Evolutionary conservation across 2,797 vertebrate genomes (phyloP).

Genomic region (Botia almorhae): DNA sequence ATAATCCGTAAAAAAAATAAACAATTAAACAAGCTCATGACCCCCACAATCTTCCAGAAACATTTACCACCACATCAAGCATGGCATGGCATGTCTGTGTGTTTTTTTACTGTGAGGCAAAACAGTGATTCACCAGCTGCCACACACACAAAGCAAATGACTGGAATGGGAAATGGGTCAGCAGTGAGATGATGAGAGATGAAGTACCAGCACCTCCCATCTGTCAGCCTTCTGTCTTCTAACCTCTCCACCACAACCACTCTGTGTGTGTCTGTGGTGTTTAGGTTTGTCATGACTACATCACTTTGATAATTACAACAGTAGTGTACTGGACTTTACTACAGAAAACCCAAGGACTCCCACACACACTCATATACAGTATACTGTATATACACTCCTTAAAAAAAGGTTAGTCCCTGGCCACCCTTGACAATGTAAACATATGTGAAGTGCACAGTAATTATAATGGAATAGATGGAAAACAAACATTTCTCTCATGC

Average conservation of each 20-base stretch:
- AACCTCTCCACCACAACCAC: conserved; percentile 37
- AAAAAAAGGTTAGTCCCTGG: too few species aligned
- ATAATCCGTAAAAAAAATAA: background rate
- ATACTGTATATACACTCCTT: too few species aligned
- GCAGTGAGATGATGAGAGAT: conserved; percentile 48
- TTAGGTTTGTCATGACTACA: conserved; percentile 34
- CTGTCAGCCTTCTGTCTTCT: conserved; percentile 35
- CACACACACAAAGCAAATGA: conserved; percentile 16
- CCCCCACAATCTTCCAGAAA: conserved; percentile 28
- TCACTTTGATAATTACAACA: conserved; percentile 43
- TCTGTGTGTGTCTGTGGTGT: conserved; percentile 1
- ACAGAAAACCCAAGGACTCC: background rate
- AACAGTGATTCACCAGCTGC: conserved; percentile 45
- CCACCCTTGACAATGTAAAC: too few species aligned
- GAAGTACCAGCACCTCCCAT: conserved; percentile 42
- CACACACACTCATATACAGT: background rate
- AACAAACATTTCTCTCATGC: too few species aligned
- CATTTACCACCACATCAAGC: conserved; percentile 12
- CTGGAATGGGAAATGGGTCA: conserved; percentile 54
- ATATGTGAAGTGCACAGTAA: too few species aligned
- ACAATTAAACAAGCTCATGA: background rate
- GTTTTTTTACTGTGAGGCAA: conserved; percentile 21
- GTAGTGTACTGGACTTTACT: conserved; percentile 27
- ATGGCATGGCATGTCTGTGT: background rate
- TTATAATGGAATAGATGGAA: too few species aligned